Base-by-base conservation (phyloP, 2,888 invertebrate species). In the Hirtodrosophila histrioides region DNA sequence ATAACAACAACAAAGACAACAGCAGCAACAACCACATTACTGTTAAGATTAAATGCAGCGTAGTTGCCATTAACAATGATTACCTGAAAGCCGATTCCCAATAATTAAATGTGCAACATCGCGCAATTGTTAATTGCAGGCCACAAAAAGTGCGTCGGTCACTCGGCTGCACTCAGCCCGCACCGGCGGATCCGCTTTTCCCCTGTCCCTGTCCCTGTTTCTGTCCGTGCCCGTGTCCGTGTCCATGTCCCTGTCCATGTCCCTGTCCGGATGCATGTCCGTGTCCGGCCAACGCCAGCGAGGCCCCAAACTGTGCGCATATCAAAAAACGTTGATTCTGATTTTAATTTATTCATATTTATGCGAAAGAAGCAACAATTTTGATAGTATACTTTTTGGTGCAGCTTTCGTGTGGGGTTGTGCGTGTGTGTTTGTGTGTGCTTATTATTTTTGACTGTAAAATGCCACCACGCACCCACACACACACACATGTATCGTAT, bases 11-110 rank as follows among this genome's bases (percentile, higher is more conserved):
- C 49, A 58, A 35, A 41, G 24, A 5, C 31, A 39, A 27, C 41
- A 49, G 39, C 31, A 69, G 65, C 36, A 63, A 55, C 60, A 57
- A 62, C 33, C 41, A 50, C 10, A 75, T 63, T 46, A 56, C 53
- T 45, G 73, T 81, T 70, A 78, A 87, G 82, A 81, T 82, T 87
- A 86, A 82, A 87, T 78, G 82, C 85, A 72, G 73, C 82, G 82
- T 66, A 78, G 87, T 85, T 87, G 88, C 86, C 87, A 85, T 85
- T 85, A 88, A 85, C 87, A 85, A 88, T 85, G 78, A 85, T 88
- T 85, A 86, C 85, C 85, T 78, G 85, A 85, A 88, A 87, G 87
- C 88, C 88, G 88, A 85, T 85, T 87, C 81, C 82, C 88, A 84
- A 88, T 84, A 85, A 85, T 88, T 85, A 85, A 85, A 85, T 85